Evolutionary conservation across 2,888 invertebrate species (phyloP), one percentile per base, ranked within the genome.

Genomic region (Hypselothyrea guttata): DNA sequence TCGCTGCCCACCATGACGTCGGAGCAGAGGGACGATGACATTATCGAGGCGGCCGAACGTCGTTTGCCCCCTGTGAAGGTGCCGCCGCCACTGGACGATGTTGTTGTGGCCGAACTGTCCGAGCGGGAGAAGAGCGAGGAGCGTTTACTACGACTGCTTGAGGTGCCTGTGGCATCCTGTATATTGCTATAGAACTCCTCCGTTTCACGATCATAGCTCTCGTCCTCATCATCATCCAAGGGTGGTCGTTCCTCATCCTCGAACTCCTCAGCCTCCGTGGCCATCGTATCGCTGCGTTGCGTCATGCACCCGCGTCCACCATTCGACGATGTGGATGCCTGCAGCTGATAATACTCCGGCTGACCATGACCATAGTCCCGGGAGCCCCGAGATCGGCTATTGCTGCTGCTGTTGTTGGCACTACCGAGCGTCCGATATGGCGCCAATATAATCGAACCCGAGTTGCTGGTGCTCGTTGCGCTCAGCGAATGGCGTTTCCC

Each of bases 71-170:
- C 87, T n/a, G 89, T 89, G 40, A 88, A 90, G 5, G 90, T 88
- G 45, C 88, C 85, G 15, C 84, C 84, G 15, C 88, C 89, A 53
- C 87, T 88, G 1, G 89, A 89, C 1, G 90, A 90, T 0, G 90
- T 88, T 1, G 89, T 90, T 0, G 90, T 90, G 8, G 89, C 89
- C 31, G 90, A 90, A 47, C 90, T 90, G 59, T 90, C 90, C 47
- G 90, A 90, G 28, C 90, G 89, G 1, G 90, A 89, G 71, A 90
- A 89, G 4, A 89, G 67, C 7, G 90, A 89, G 5, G 89, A 89
- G 2, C 89, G 86, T 56, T 89, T 89, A 41, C 89, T 87, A 12
- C 88, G 88, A 41, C 64, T 81, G 27, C 76, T 65, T 2, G 86
- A 72, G 0, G 86, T 72, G 35, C 85, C 78, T 0, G 71, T 57